Evolutionary conservation across 2,113 vertebrate genomes (phyloP), one percentile per base, ranked within the genome.

Genomic region (Calypte anna): DNA sequence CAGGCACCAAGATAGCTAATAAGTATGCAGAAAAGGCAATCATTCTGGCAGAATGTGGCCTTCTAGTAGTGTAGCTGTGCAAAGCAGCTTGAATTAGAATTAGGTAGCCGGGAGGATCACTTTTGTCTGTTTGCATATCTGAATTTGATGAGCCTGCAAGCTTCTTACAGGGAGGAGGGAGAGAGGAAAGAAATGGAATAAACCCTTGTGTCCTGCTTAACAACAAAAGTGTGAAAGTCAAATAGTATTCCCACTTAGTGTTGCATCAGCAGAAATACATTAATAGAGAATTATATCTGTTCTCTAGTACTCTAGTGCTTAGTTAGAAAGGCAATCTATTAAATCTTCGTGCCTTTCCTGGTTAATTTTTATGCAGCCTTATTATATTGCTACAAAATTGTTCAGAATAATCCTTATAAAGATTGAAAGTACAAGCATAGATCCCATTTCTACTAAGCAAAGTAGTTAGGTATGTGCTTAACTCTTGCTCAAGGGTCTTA

Each of bases 71-170:
- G 40, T 63, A 86, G 76, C 54, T 92, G 66, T 88, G 93, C 53
- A 93, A 72, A 95, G 27, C 77, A 69, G n/a, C 54, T 88, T 93
- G 94, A 96, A 97, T 95, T 90, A 93, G 80, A 97, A 96, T 91
- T 81, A 96, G 72, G 68, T 91, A 68, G 80, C 79, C 17, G 1
- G 54, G 44, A 96, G 88, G 79, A 91, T 84, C 6, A 2, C 73
- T 94, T 96, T 91, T 86, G 61, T 96, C 82, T 96, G 70, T 77
- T 94, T 90, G 76, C 80, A 82, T 86, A 84, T 75, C 85, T 90
- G 82, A 93, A 96, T 93, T 68, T 90, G 88, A 94, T 93, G 80
- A 96, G 40, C 44, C 69, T 93, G 87, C 64, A 94, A 95, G 36
- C 61, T 90, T 78, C 76, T 90, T 75, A 78, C 7, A 50, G 44